Base-by-base conservation (phyloP, 2,888 invertebrate species). In the Lycocerus yunnanus region DNA sequence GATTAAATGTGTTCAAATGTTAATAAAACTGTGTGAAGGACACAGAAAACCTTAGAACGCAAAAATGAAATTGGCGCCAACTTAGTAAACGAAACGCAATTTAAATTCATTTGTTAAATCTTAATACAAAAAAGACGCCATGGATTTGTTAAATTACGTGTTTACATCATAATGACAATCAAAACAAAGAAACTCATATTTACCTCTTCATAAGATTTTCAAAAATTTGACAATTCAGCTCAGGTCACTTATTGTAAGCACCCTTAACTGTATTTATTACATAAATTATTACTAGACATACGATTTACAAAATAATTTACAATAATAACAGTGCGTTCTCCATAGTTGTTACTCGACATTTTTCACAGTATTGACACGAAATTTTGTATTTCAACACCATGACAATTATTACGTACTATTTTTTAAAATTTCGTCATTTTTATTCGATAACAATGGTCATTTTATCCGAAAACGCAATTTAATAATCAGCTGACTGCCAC, bases 341-440 rank as follows among this genome's bases (percentile, higher is more conserved):
- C 79, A 79, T 77, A 82, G 84, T 83, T 83, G 82, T 78, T 82
- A 80, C 81, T 81, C 83, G 85, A 84, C 86, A 85, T 85, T 85
- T 27, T 83, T 83, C 83, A 84, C 85, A 86, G 86, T 82, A 74
- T 73, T 77, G 75, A 77, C 76, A 61, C 18, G 13, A 14, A 24
- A 43, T 74, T 59, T 18, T 65, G 10, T 20, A 21, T 21, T 70
- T 58, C n/a, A 11, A 13, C 15, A 18, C n/a, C 14, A n/a, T 21
- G 20, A 65, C 15, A 20, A 18, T 63, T 63, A 63, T 18, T 63
- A 18, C 18, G 61, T 24, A 15, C 43, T 15, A 65, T 21, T 67
- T 15, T 14, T 20, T 60, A 73, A 82, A 80, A 78, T 43, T 43
- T 43, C 43, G 8, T 43, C 43, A 43, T 43, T 43, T n/a, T 43